Evolutionary conservation across 2,113 vertebrate genomes (phyloP), one percentile per base, ranked within the genome.

Genomic region (Tetrax tetrax): DNA sequence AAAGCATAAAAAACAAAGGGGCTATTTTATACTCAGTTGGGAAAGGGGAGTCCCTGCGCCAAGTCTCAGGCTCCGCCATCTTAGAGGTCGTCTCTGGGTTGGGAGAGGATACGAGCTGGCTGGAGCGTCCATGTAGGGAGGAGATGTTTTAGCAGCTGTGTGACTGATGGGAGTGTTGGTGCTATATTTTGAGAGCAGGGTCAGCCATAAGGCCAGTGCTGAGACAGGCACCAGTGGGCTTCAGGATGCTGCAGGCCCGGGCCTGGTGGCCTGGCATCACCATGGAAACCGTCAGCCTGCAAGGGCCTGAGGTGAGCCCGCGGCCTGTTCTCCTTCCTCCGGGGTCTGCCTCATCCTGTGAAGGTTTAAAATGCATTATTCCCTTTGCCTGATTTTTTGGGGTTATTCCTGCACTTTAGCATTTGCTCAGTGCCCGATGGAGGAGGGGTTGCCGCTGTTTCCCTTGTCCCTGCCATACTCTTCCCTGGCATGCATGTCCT

Each of bases 191-290:
- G 60, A 19, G 54, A 12, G 18, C 18, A 37, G 59, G 25, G 25
- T 31, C n/a, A n/a, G n/a, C n/a, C n/a, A n/a, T n/a, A n/a, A 0
- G 0, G 59, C 7, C n/a, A 13, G 41, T 1, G 0, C 84, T 17
- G 37, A 29, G 41, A 29, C 25, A 23, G 33, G 17, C 28, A 19
- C 27, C 8, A 14, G 57, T 14, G 25, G 38, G 2, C 43, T 48
- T 17, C 6, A 2, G 48, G 37, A 19, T 28, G 28, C 23, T 1
- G 1, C 45, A 37, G 63, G 31, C 35, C 41, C 48, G 28, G 69
- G 22, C 1, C 2, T 4, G 1, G 15, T 0, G 0, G 17, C 76
- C 54, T 61, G 41, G 29, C 1, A 0, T 57, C 2, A 1, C 41
- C 61, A 57, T 20, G 35, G 74, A 61, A 68, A 69, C 41, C 2